Percentiles rank a stretch among this genome's conserved stretches.
Evolutionary conservation across 2,797 vertebrate genomes (phyloP).

Genomic region (Ctenosaura bakeri): DNA sequence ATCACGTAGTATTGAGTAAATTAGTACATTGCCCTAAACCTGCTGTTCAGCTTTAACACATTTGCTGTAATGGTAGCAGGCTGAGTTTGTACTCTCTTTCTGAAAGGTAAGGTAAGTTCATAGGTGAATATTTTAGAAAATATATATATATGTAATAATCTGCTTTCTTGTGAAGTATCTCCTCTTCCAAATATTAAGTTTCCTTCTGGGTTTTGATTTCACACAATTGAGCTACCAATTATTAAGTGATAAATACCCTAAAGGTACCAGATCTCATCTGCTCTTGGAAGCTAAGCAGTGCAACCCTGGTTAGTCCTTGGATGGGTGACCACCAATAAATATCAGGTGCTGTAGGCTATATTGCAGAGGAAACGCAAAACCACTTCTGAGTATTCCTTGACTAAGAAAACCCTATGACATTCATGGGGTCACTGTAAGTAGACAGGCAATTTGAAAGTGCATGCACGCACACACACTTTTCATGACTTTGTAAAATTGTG

Average conservation of each 20-base stretch:
- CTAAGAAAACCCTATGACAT: no score
- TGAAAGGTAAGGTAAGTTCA: background rate
- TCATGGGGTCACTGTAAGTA: no score
- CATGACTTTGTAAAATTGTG: background rate
- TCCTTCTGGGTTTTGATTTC: background rate
- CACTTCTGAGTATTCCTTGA: no score
- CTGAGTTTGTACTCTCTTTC: background rate
- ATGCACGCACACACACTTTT: background rate
- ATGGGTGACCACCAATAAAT: no score
- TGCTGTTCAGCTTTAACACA: background rate
- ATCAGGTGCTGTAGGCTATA: no score
- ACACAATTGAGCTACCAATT: background rate
- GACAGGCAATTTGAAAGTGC: background rate
- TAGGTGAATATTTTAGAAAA: no score
- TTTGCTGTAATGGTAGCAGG: background rate
- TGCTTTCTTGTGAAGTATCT: background rate
- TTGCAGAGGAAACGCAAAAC: no score
- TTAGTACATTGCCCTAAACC: background rate
- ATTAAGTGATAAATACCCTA: slow-evolving; percentile 29
- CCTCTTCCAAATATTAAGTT: background rate
- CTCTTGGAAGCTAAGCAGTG: no score
- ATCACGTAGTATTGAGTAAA: background rate
- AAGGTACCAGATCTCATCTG: no score
- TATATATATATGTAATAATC: background rate
- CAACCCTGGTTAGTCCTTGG: no score